phyloP scores from a whole-genome alignment of 2,113 vertebrate genomes.

The Amphiprion ocellaris region DNA sequence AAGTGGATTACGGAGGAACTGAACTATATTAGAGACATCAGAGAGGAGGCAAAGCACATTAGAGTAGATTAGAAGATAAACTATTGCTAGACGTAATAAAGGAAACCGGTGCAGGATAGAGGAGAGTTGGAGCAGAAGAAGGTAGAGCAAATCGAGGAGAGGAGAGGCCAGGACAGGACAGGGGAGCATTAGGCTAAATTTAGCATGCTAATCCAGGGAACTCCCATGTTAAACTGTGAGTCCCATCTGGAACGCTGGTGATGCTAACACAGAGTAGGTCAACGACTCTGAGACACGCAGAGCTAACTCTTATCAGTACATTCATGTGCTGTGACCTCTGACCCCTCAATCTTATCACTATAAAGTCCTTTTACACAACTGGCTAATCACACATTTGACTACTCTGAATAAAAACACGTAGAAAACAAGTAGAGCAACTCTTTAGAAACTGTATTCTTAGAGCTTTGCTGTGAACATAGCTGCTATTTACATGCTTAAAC shows the following conservation, averaged over 20 bases:
- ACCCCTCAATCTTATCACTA: conserved; percentile 7
- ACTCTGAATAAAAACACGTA: too few relatives aligned
- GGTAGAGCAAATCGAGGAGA: neutral
- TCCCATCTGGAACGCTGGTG: conserved; percentile 55
- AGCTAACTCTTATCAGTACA: neutral
- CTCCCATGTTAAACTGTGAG: conserved; percentile 60
- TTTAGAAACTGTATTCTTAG: too few relatives aligned
- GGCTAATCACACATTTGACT: conserved; percentile 1
- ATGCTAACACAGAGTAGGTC: conserved; percentile 44
- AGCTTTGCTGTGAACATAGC: too few relatives aligned
- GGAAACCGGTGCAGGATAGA: too few relatives aligned
- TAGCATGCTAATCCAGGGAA: conserved; percentile 69
- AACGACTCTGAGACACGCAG: neutral
- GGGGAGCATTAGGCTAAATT: conserved; percentile 50
- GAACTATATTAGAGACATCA: too few relatives aligned
- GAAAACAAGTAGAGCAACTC: too few relatives aligned
- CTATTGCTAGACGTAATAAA: too few relatives aligned
- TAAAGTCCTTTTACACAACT: neutral
- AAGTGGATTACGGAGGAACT: too few relatives aligned
- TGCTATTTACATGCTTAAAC: too few relatives aligned
- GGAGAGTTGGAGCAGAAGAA: neutral
- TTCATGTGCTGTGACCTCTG: conserved; percentile 22
- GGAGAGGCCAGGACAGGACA: conserved; percentile 10
- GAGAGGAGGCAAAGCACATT: too few relatives aligned
- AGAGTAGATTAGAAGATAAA: too few relatives aligned